A percentile compares a stretch with the other conserved stretches of the same genome.
phyloP scores from a whole-genome alignment of 2,113 vertebrate genomes.

The Cynocephalus volans region DNA sequence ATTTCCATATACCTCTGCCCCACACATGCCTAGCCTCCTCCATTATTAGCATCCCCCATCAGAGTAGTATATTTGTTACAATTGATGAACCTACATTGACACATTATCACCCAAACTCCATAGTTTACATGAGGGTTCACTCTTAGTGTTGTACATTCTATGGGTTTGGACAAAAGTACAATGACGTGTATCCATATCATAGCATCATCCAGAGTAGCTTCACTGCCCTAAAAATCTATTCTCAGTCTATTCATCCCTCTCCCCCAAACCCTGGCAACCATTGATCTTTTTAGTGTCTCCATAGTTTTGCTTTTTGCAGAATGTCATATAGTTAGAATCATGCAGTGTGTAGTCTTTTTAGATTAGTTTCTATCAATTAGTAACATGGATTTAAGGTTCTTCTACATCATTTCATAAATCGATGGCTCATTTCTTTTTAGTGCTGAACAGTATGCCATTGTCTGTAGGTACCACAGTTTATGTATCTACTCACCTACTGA shows the following conservation, averaged over 20 bases:
- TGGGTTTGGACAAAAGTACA: neutral
- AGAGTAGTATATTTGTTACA: neutral
- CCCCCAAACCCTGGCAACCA: neutral
- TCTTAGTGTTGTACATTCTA: neutral
- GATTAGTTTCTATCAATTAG: neutral
- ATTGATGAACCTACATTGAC: neutral
- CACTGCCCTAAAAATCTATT: neutral
- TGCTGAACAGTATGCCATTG: neutral
- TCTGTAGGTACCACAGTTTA: neutral
- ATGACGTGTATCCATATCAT: neutral
- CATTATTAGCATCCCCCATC: neutral
- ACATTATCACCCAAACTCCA: neutral
- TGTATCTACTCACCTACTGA: neutral
- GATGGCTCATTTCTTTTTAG: neutral
- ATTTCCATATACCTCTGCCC: neutral
- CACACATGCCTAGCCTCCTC: no score
- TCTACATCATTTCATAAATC: neutral
- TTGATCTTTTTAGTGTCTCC: neutral
- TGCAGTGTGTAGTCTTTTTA: neutral
- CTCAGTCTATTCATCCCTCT: neutral
- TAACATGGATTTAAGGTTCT: neutral
- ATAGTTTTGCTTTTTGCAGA: neutral
- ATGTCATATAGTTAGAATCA: neutral
- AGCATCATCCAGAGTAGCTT: neutral
- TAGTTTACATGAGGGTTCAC: neutral